Percentiles rank a stretch among this genome's conserved stretches.
Evolutionary conservation across 2,113 vertebrate genomes (phyloP).

Genomic region (Sebastes fasciatus): DNA sequence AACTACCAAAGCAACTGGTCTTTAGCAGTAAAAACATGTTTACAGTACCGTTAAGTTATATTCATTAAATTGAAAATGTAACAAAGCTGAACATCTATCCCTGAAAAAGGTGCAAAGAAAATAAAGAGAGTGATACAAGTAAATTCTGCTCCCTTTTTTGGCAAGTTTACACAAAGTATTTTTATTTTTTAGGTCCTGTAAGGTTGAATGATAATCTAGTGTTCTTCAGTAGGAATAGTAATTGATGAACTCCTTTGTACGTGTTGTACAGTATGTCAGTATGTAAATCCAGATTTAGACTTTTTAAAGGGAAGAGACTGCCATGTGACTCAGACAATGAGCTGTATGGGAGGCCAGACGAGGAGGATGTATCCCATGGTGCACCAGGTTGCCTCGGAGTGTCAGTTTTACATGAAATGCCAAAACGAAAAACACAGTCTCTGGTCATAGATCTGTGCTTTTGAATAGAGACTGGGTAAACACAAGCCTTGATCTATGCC

Average conservation of each 20-base stretch:
- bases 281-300: not conserved
- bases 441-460: not conserved
- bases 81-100: not conserved
- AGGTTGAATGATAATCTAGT: not conserved
- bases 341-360: slow-evolving; percentile 15
- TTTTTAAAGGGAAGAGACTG: not conserved
- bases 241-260: not conserved
- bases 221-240: not conserved
- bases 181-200: not conserved
- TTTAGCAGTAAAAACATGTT: not conserved
- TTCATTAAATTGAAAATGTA: not conserved
- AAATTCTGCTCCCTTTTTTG: not conserved
- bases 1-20: not conserved
- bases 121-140: not conserved
- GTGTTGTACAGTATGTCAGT: not conserved
- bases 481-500: slow-evolving; percentile 30
- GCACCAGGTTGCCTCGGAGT: not conserved
- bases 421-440: slow-evolving; percentile 1
- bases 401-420: slow-evolving; percentile 7
- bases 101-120: not conserved
- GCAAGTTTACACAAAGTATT: not conserved
- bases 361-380: slow-evolving; percentile 10
- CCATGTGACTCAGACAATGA: not conserved
- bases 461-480: slow-evolving; percentile 21
- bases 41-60: not conserved